A percentile compares a stretch with the other conserved stretches of the same genome.
These are phyloP conservation scores for Lineus longissimus DNA, from an alignment of 1,140 invertebrate genomes.

Conservation along the genomic window DNA sequence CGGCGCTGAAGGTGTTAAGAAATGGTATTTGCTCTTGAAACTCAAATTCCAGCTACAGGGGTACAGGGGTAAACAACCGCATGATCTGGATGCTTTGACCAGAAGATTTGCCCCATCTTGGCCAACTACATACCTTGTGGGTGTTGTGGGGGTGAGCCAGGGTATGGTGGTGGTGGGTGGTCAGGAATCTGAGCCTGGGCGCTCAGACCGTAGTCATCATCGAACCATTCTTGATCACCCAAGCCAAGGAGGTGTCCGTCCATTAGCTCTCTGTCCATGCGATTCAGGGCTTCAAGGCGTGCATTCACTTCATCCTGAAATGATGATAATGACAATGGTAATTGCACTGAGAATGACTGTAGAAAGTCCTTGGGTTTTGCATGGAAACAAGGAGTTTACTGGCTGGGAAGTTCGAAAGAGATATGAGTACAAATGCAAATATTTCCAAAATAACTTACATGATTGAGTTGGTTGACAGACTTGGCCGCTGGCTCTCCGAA, in stretches of 20 bases:
- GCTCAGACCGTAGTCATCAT: slow-evolving; percentile 33
- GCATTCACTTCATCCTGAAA: slow-evolving; percentile 12
- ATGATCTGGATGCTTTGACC: not conserved
- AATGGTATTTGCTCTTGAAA: no score
- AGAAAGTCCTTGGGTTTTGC: no score
- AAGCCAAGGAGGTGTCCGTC: no score
- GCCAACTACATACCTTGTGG: not conserved
- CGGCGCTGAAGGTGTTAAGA: no score
- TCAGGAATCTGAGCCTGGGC: slow-evolving; percentile 64
- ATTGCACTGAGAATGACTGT: no score
- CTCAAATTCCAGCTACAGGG: no score
- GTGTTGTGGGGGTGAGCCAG: slow-evolving; percentile 43
- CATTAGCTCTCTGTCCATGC: not conserved
- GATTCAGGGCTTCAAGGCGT: not conserved
- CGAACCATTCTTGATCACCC: slow-evolving; percentile 32
- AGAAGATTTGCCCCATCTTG: not conserved
- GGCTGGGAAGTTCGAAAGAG: no score
- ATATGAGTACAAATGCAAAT: no score
- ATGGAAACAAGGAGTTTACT: no score
- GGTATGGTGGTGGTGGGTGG: slow-evolving; percentile 70
- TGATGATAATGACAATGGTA: not conserved
- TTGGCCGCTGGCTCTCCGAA: not conserved
- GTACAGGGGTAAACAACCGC: no score
- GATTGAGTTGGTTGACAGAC: no score
- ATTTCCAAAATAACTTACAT: no score